These are phyloP conservation scores for Melinaea menophilus DNA, from an alignment of 2,888 invertebrate genomes.

Conservation along the genomic window DNA sequence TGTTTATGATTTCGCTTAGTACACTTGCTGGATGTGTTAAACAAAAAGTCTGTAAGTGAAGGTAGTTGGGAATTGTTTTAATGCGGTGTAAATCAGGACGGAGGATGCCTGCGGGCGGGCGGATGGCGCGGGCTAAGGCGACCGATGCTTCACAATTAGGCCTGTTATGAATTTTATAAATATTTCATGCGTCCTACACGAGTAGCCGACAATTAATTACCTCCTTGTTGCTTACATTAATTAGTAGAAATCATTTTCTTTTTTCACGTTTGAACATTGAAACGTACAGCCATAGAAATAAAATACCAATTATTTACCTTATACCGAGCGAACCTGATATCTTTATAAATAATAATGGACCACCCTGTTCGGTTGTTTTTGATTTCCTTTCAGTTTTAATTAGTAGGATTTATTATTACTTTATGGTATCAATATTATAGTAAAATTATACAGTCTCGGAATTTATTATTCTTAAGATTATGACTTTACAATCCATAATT, in stretches of 20 bases:
- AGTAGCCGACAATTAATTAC: conserved; percentile 72
- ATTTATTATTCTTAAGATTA: conserved; percentile 48
- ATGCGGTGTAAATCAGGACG: conserved; percentile 40
- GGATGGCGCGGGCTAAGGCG: conserved; percentile 64
- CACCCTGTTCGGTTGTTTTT: conserved; percentile 46
- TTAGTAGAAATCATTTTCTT: conserved; percentile 63
- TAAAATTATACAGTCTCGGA: conserved; percentile 45
- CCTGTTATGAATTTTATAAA: conserved; percentile 76
- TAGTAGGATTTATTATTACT: conserved; percentile 56
- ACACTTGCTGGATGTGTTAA: conserved; percentile 27
- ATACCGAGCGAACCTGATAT: conserved; percentile 24
- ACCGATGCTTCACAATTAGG: conserved; percentile 69
- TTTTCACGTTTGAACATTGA: conserved; percentile 62
- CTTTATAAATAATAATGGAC: conserved; percentile 40
- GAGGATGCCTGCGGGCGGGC: conserved; percentile 67
- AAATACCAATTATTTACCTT: conserved; percentile 24
- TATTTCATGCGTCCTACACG: conserved; percentile 68
- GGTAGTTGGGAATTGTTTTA: conserved; percentile 51
- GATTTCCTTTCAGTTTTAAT: conserved; percentile 42
- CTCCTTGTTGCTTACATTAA: conserved; percentile 71
- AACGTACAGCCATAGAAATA: conserved; percentile 24
- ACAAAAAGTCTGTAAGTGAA: conserved; percentile 36
- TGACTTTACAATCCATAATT: conserved; percentile 63
- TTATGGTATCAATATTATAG: conserved; percentile 46
- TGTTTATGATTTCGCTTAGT: conserved; percentile 37